Evolutionary conservation across 1,140 invertebrate genomes (phyloP).

Genomic region (Nasonia giraulti): DNA sequence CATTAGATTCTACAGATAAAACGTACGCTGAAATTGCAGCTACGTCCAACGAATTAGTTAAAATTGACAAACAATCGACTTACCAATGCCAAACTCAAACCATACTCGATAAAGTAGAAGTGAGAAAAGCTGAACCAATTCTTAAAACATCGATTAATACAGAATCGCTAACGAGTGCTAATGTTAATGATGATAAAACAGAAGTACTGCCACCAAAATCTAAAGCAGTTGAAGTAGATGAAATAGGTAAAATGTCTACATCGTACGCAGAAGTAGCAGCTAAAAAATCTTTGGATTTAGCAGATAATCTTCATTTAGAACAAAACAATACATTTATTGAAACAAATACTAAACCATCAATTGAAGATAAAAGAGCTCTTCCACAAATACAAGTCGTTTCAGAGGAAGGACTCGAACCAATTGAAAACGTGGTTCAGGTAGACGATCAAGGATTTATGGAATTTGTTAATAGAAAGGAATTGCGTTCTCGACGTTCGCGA

Average conservation of each 20-base stretch:
- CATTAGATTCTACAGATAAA: not conserved
- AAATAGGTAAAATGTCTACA: not conserved
- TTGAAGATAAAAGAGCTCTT: conserved; percentile 45
- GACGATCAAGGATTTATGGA: conserved; percentile 75
- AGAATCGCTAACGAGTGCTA: not conserved
- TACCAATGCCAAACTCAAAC: not conserved
- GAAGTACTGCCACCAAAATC: conserved; percentile 22
- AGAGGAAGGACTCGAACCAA: conserved; percentile 61
- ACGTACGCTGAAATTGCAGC: no score
- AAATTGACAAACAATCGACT: no score
- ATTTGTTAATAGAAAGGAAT: conserved; percentile 70
- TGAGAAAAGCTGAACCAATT: no score
- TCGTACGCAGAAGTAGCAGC: conserved; percentile 25
- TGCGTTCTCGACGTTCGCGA: conserved; percentile 70
- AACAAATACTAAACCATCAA: not conserved
- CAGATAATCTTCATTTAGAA: not conserved
- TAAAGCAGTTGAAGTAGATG: conserved; percentile 8
- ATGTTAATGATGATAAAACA: conserved; percentile 23
- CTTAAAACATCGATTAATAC: no score
- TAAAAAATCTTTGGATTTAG: not conserved
- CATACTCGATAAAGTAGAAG: not conserved
- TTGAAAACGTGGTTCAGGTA: conserved; percentile 66
- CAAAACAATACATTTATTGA: not conserved
- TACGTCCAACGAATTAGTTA: no score
- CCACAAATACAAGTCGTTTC: conserved; percentile 74